Evolutionary conservation across 2,797 vertebrate species (phyloP).

Genomic region (Rachycentron canadum): DNA sequence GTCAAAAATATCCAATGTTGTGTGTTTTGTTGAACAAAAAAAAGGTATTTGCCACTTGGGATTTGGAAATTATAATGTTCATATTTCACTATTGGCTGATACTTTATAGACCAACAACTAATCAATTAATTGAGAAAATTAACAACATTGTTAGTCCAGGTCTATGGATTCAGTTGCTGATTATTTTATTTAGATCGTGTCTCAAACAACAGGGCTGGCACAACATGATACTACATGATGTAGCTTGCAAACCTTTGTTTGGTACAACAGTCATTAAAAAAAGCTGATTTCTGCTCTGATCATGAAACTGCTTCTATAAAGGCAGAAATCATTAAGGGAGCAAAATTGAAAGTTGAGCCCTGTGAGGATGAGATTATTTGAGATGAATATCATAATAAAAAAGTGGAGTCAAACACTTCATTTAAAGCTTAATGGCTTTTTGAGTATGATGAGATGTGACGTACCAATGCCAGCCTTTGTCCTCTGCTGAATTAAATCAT

Average conservation of each 20-base stretch:
- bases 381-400: slow-evolving; percentile 13
- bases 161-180: too few species aligned
- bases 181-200: background rate
- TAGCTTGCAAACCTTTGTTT: background rate
- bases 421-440: slow-evolving; percentile 19
- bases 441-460: slow-evolving; percentile 10
- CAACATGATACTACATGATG: background rate
- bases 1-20: background rate
- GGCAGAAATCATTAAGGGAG: background rate
- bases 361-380: background rate
- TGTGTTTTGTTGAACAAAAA: background rate
- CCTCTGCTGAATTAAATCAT: slow-evolving; percentile 18
- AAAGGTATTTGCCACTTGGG: background rate
- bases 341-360: background rate
- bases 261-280: background rate
- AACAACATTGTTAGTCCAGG: too few species aligned
- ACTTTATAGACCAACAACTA: background rate
- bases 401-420: background rate
- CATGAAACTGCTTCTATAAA: background rate
- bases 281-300: background rate
- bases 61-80: background rate
- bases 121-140: background rate
- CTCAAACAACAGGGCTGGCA: background rate
- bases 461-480: background rate
- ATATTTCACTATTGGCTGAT: background rate